Base-by-base conservation (phyloP, 2,113 vertebrate species). In the Solenodon paradoxus region DNA sequence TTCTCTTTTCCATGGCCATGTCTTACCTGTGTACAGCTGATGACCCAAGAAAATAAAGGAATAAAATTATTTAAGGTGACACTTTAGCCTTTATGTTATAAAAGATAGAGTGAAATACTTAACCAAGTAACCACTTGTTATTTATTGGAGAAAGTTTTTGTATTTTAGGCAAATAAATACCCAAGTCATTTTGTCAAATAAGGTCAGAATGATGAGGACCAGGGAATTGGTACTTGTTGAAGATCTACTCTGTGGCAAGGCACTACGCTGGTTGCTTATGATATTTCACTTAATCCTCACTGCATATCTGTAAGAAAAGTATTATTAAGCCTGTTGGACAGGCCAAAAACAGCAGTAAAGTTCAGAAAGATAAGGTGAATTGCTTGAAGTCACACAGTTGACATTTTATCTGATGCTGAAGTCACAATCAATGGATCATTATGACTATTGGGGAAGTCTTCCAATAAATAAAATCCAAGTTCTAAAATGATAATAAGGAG, bases 381-480 rank as follows among this genome's bases (percentile, higher is more conserved):
- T 68, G 3, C 19, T 11, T 15, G n/a, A 85, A 0, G 42, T 63
- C 49, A 88, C 24, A 84, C 5, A 91, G 10, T 12, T 12, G 78
- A 32, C 75, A 9, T 69, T 79, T 61, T 69, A 64, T 55, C 19
- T 83, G 80, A 88, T 6, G 45, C 35, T 32, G 77, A 95, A 87
- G 10, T 92, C 13, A 94, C 15, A 95, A 87, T 69, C 75, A 92
- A 92, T 45, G 32, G 24, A 68, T 92, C 59, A 40, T n/a, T 2
- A 51, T 28, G 32, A 87, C 10, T 87, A 5, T 69, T 72, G 64
- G 92, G 59, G 74, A 95, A 69, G 51, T 85, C 11, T 83, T 92
- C 68, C 40, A 90, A 24, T 40, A 92, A 85, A 71, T 61, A 90
- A 94, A 94, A 89, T 59, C 26, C 49, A 92, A 71, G 26, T 77